Evolutionary conservation across 2,888 invertebrate genomes (phyloP).

Genomic region (Callimorpha dominula): DNA sequence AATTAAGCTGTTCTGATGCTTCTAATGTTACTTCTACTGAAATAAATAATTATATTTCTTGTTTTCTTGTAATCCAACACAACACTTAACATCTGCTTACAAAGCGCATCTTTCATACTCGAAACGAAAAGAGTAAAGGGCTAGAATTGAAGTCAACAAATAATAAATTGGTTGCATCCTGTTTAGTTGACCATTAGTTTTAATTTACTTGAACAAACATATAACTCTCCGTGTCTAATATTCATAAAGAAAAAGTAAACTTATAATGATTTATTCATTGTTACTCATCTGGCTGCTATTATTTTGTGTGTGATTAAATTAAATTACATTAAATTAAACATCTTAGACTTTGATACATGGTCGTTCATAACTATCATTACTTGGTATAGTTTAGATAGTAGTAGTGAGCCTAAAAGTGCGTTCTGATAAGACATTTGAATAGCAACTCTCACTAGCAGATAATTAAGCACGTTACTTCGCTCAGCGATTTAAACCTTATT

Average conservation of each 20-base stretch:
- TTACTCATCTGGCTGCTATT: not conserved
- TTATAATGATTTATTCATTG: not conserved
- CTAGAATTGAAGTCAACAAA: slow-evolving; percentile 31
- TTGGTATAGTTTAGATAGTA: not conserved
- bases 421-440: not conserved
- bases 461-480: not conserved
- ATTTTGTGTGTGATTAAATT: not conserved
- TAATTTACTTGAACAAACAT: slow-evolving; percentile 60
- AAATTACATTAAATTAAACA: too few relatives aligned
- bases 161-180: slow-evolving; percentile 73
- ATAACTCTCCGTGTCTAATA: slow-evolving; percentile 45
- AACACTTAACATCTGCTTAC: not conserved
- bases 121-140: slow-evolving; percentile 25
- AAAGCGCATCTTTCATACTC: not conserved
- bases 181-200: slow-evolving; percentile 61
- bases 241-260: not conserved
- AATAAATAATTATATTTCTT: not conserved
- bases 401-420: not conserved
- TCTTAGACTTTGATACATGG: not conserved
- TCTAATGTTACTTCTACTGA: not conserved
- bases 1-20: not conserved
- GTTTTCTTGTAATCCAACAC: not conserved
- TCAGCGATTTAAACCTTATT: not conserved
- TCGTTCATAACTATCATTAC: not conserved
- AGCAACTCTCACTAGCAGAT: not conserved